These are phyloP conservation scores for Theonella swinhoei DNA, from an alignment of 37 sponge, comb jelly and placozoan genomes.

Conservation along the genomic window DNA sequence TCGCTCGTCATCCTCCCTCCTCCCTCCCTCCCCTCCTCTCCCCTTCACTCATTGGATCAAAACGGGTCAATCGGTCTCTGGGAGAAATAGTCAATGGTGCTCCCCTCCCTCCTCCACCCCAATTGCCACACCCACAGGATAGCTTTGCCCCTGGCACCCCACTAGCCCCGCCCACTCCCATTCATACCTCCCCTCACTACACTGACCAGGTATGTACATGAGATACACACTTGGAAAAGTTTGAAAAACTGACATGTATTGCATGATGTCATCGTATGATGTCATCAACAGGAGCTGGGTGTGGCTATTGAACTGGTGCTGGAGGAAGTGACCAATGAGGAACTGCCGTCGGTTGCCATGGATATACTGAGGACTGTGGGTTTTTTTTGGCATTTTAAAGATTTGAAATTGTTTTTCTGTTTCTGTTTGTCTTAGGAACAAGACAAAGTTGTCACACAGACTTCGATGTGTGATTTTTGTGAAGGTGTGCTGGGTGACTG, in stretches of 20 bases:
- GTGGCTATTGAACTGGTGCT: background rate
- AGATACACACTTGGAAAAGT: no score
- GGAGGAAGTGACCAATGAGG: background rate
- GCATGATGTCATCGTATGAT: no score
- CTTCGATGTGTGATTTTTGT: background rate
- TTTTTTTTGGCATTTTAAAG: background rate
- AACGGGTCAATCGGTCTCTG: background rate
- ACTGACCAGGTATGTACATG: no score
- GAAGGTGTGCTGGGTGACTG: slow-evolving; percentile 19
- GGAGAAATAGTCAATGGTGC: slow-evolving; percentile 69
- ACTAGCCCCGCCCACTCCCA: background rate
- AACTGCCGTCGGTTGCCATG: background rate
- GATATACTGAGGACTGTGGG: background rate
- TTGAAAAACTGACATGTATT: no score
- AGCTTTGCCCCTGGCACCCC: slow-evolving; percentile 43
- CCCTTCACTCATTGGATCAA: background rate
- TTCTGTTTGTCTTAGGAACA: background rate
- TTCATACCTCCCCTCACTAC: background rate
- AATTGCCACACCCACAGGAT: slow-evolving; percentile 46
- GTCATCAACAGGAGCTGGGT: slow-evolving; percentile 10
- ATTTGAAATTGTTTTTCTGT: background rate
- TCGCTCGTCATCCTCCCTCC: background rate
- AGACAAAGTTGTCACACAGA: background rate
- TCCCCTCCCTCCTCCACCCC: slow-evolving; percentile 50
- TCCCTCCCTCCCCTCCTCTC: background rate